Conservation (phyloP, 2,797 vertebrate genomes). For the Ceyx erithaca region DNA sequence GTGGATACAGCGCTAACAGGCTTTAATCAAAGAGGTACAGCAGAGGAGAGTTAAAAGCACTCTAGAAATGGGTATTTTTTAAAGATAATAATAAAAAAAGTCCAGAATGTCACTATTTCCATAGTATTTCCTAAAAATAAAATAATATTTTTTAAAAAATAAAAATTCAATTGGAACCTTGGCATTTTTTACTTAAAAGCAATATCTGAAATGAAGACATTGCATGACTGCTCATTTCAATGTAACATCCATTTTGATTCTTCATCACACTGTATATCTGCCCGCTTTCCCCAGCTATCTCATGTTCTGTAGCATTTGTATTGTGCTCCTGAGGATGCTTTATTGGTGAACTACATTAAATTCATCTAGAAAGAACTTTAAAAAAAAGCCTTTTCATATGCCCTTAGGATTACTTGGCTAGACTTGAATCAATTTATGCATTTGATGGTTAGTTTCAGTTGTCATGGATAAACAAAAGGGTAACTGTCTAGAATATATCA, state of each 20-base stretch:
- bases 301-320: conserved; percentile 77
- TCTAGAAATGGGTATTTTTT: too few species aligned
- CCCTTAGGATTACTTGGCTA: conserved; percentile 79
- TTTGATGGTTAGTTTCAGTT: conserved; percentile 81
- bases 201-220: conserved; percentile 52
- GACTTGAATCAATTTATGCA: conserved; percentile 79
- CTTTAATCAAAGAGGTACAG: too few species aligned
- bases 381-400: conserved; percentile 73
- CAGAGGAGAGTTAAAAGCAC: too few species aligned
- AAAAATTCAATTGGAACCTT: conserved; percentile 44
- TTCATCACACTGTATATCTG: conserved; percentile 73
- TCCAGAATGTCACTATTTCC: conserved; percentile 5
- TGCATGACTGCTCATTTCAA: conserved; percentile 73
- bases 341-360: conserved; percentile 80
- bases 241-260: conserved; percentile 75
- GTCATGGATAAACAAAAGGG: conserved; percentile 80
- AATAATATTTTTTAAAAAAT: background rate
- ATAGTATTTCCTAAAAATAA: conserved; percentile 1
- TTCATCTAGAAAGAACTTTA: conserved; percentile 77
- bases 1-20: too few species aligned
- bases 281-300: conserved; percentile 64
- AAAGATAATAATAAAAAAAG: background rate
- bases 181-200: conserved; percentile 49
- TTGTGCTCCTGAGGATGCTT: conserved; percentile 78
- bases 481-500: conserved; percentile 81